Evolutionary conservation across 2,113 vertebrate species (phyloP).

Genomic region (Halichoerus grypus): DNA sequence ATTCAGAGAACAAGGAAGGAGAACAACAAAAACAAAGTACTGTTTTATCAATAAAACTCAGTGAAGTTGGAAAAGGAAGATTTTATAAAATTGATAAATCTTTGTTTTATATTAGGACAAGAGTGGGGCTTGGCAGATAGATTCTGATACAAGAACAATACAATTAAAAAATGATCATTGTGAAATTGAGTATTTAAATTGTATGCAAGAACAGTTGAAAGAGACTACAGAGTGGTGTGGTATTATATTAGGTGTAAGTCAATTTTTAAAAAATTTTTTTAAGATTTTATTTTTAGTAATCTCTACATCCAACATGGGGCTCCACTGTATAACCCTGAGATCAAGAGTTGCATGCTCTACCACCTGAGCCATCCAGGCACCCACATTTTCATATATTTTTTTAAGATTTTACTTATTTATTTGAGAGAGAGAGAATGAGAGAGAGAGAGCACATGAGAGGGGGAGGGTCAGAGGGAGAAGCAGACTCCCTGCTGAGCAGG

Average conservation of each 20-base stretch:
- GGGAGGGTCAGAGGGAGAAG: too few relatives aligned
- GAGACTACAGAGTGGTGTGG: slow-evolving; percentile 11
- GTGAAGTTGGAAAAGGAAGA: slow-evolving; percentile 41
- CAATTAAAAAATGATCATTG: slow-evolving; percentile 44
- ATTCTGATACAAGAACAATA: slow-evolving; percentile 57
- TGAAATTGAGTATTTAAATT: slow-evolving; percentile 49
- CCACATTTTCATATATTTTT: not conserved
- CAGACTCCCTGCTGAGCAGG: too few relatives aligned
- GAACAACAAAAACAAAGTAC: not conserved
- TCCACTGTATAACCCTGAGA: not conserved
- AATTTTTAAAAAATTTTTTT: not conserved
- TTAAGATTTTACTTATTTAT: too few relatives aligned
- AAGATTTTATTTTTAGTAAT: not conserved
- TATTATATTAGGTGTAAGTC: slow-evolving; percentile 46
- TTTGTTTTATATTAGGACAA: slow-evolving; percentile 59
- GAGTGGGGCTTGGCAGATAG: slow-evolving; percentile 30
- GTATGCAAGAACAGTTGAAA: slow-evolving; percentile 39
- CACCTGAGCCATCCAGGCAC: not conserved
- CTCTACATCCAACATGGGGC: not conserved
- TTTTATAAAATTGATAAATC: slow-evolving; percentile 63
- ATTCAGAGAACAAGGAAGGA: not conserved
- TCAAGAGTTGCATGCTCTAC: not conserved
- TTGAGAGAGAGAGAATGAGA: too few relatives aligned
- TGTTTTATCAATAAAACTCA: slow-evolving; percentile 34
- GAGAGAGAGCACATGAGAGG: too few relatives aligned